These are phyloP conservation scores for Caenorhabditis drosophilae DNA, from an alignment of 2,888 invertebrate genomes.

Conservation along the genomic window DNA sequence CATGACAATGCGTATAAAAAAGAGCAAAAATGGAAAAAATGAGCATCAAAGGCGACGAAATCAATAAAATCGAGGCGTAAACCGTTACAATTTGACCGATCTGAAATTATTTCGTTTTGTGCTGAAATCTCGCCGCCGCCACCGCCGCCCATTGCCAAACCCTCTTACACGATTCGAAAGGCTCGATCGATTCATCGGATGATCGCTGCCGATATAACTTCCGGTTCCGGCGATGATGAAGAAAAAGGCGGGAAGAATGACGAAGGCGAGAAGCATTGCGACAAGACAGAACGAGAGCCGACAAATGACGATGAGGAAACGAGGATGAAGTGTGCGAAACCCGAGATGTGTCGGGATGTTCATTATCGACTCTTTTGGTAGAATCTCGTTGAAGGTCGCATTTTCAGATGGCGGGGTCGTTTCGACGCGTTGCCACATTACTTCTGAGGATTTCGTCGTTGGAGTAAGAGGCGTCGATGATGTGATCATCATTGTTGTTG, in stretches of 20 bases:
- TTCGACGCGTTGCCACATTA: slow-evolving; percentile 9
- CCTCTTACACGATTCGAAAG: slow-evolving; percentile 38
- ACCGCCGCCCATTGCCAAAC: not conserved
- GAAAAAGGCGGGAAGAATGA: slow-evolving; percentile 28
- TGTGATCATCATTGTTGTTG: slow-evolving; percentile 4
- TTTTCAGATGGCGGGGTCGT: not conserved
- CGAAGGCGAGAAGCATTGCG: slow-evolving; percentile 9
- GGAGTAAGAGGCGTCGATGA: not conserved
- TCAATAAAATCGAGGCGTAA: slow-evolving; percentile 35
- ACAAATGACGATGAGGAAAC: slow-evolving; percentile 25
- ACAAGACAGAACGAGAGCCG: slow-evolving; percentile 22
- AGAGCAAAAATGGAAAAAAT: slow-evolving; percentile 31
- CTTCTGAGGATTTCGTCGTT: slow-evolving; percentile 5
- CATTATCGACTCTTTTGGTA: slow-evolving; percentile 7
- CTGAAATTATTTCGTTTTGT: slow-evolving; percentile 14
- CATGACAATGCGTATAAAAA: slow-evolving; percentile 44
- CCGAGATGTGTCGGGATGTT: not conserved
- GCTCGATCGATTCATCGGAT: slow-evolving; percentile 46
- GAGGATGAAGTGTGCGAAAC: slow-evolving; percentile 13
- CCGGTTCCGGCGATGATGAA: slow-evolving; percentile 33
- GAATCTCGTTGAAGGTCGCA: not conserved
- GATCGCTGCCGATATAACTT: slow-evolving; percentile 44
- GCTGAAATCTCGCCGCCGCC: too few species aligned
- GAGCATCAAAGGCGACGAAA: slow-evolving; percentile 35
- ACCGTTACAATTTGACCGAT: slow-evolving; percentile 36